Base-by-base conservation (phyloP, 2,113 vertebrate species). In the Alexandromys fortis region DNA sequence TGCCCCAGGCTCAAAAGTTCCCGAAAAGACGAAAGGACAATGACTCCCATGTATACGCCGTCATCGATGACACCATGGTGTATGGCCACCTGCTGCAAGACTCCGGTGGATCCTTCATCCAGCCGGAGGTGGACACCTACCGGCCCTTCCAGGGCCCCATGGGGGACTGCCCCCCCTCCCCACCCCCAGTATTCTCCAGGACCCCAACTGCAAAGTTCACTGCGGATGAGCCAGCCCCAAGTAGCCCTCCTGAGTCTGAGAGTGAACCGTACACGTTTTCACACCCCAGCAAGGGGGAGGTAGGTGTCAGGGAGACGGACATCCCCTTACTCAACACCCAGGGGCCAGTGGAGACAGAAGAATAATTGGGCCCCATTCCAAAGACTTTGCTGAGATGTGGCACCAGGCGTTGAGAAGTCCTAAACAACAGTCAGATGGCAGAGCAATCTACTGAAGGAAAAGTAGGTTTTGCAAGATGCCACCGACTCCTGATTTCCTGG, bases 1-100 rank as follows among this genome's bases (percentile, higher is more conserved):
- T 98, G 33, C 99, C 99, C 0, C 99, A 98, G 67, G 89, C 91
- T 10, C 78, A 68, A 0, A 96, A 98, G 47, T 99, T 99, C 63
- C 77, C 94, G 45, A 99, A 99, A 95, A 89, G 49, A 1, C 98
- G 98, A 9, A 98, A 98, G 2, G 98, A 98, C 45, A 99, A 98
- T 0, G 99, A 99, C 0, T 99, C 99, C 12, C 99, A 99, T 5
- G 98, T 99, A 82, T 99, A 99, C 21, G 99, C 98, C 1, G 98
- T 99, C 92, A 99, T 99, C 26, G 99, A 99, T 0, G 99, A 99
- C 14, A 97, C 97, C 16, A 98, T 99, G 98, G 98, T 99, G 16
- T 99, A 99, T 8, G 98, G 99, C 11, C 98, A 99, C 93, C 98
- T 99, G 90, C 98, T 99, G 73, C 97, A 98, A 90, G 98, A 98